Percentiles rank a stretch among this genome's conserved stretches.
Evolutionary conservation across 2,113 vertebrate genomes (phyloP).

Genomic region (Hydrochoerus hydrochaeris): DNA sequence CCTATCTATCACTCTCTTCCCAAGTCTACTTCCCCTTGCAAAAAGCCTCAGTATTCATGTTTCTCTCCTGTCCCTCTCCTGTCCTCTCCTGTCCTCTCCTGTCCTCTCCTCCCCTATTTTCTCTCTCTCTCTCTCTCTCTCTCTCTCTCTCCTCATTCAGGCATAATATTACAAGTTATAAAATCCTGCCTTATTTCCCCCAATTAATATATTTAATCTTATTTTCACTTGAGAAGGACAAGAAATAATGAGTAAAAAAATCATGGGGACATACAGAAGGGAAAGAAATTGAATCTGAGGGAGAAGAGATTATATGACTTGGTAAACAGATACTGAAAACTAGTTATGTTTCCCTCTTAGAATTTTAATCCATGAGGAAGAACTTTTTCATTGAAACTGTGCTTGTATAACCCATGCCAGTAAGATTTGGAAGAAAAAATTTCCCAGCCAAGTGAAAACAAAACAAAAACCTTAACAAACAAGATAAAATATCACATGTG

Average conservation of each 20-base stretch:
- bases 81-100: not conserved
- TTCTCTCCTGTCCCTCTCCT: not conserved
- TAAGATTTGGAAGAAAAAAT: slow-evolving; percentile 63
- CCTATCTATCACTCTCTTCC: slow-evolving; percentile 25
- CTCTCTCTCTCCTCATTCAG: not conserved
- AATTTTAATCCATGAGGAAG: slow-evolving; percentile 21
- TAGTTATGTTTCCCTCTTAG: not conserved
- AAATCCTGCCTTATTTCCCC: slow-evolving; percentile 50
- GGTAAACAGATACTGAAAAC: slow-evolving; percentile 32
- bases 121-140: not conserved
- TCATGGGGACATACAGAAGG: not conserved
- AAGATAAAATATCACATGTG: not conserved
- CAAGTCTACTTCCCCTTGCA: not conserved
- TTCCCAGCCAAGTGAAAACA: slow-evolving; percentile 8
- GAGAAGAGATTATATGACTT: slow-evolving; percentile 29
- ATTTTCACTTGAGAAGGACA: slow-evolving; percentile 56
- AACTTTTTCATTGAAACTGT: slow-evolving; percentile 15
- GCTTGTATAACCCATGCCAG: slow-evolving; percentile 4
- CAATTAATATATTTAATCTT: slow-evolving; percentile 54
- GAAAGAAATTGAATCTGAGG: not conserved
- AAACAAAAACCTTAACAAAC: not conserved
- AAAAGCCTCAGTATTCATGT: not conserved
- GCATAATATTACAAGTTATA: slow-evolving; percentile 20
- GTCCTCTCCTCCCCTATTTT: too few relatives aligned
- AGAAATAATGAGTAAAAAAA: slow-evolving; percentile 24